These are phyloP conservation scores for Eleutherodactylus coqui DNA, from an alignment of 2,797 vertebrate genomes.

Conservation along the genomic window DNA sequence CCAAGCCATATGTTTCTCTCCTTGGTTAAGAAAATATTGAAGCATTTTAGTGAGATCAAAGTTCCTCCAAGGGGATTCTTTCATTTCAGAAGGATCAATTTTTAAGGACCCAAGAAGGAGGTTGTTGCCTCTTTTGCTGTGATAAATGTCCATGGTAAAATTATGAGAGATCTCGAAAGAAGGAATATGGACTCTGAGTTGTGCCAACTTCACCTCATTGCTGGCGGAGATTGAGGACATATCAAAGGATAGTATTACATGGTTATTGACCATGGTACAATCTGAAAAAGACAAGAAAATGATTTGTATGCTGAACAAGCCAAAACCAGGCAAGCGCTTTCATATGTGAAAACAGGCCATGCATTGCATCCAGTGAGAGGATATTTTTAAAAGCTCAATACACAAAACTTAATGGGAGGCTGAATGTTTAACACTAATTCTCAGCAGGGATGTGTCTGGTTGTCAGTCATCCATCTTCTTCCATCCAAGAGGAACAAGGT, in stretches of 20 bases:
- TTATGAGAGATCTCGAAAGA: slow-evolving; percentile 66
- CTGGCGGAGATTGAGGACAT: slow-evolving; percentile 82
- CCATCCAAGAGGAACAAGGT: neutral
- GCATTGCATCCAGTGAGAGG: slow-evolving; percentile 73
- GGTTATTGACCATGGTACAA: slow-evolving; percentile 76
- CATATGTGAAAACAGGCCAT: slow-evolving; percentile 76
- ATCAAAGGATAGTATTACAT: slow-evolving; percentile 84
- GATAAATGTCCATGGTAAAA: slow-evolving; percentile 81
- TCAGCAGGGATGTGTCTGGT: slow-evolving; percentile 75
- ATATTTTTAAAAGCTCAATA: slow-evolving; percentile 74
- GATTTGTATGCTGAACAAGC: neutral
- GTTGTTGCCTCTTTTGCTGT: slow-evolving; percentile 72
- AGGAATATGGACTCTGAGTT: slow-evolving; percentile 79
- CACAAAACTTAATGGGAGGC: slow-evolving; percentile 80
- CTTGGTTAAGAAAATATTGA: slow-evolving; percentile 76
- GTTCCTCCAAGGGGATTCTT: slow-evolving; percentile 78
- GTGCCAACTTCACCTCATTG: slow-evolving; percentile 79
- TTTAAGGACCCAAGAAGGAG: slow-evolving; percentile 80
- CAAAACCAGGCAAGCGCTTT: neutral
- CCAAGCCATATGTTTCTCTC: slow-evolving; percentile 6
- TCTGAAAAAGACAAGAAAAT: slow-evolving; percentile 69
- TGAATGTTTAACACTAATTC: slow-evolving; percentile 77
- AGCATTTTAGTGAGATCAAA: slow-evolving; percentile 82
- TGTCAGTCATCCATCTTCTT: slow-evolving; percentile 66
- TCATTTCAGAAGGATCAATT: slow-evolving; percentile 63